Evolutionary conservation across 2,113 vertebrate species (phyloP), one percentile per base, ranked within the genome.

Genomic region (Chiloscyllium plagiosum): DNA sequence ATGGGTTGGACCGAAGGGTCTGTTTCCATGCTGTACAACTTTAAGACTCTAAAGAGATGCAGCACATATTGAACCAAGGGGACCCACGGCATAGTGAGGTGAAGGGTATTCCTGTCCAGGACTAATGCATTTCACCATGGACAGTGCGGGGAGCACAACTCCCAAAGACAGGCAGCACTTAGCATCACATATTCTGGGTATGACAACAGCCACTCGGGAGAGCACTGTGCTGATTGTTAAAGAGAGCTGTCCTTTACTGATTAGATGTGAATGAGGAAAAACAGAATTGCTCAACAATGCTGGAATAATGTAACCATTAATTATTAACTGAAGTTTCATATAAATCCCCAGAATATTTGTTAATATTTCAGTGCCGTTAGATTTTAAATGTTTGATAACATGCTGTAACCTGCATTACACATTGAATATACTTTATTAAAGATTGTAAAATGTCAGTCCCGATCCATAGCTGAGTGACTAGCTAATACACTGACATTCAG

Each of bases 321-420:
- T 93, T 93, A 93, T 93, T 93, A 93, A 93, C 5, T 66, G 61
- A 66, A 8, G 89, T 92, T 93, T 66, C 89, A 68, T 93, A 66
- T 68, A 93, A 37, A 66, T n/a, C 19, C n/a, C 89, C 22, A 7
- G 61, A 92, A 93, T 93, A 37, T 93, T 93, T 93, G 89, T 66
- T 66, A 92, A 92, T 92, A 65, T 66, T 66, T 92, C 56, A 92
- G 56, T n/a, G 33, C n/a, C n/a, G 19, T n/a, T 66, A 66, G 89
- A 66, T 90, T 90, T 90, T 56, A 90, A 61, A 90, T 92, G 89
- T 92, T 92, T 92, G 89, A 93, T 93, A 66, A 68, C 61, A 93
- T 37, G 89, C 33, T 93, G 89, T 68, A 68, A 37, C 89, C 89
- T 92, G 61, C 37, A 93, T 93, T 93, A 93, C 22, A 66, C 33